phyloP scores from a whole-genome alignment of 2,113 vertebrate species.

The Axis porcinus region DNA sequence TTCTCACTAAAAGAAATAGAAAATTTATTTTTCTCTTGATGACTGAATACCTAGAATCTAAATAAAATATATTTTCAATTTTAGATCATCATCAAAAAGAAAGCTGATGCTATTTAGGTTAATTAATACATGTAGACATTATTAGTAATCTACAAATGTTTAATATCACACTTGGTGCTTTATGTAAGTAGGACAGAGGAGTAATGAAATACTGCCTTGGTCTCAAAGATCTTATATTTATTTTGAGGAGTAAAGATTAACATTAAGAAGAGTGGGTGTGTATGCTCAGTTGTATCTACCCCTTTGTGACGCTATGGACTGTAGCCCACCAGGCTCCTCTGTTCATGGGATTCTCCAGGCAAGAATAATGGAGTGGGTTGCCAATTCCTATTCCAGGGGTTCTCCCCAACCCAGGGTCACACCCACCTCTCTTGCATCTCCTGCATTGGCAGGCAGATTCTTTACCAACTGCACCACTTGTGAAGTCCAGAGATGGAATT shows the following conservation, averaged over 20 bases:
- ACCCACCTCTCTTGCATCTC: not conserved
- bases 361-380: not conserved
- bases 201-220: not conserved
- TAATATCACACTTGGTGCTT: not conserved
- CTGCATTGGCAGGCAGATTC: not conserved
- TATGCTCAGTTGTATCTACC: not conserved
- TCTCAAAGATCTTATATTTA: not conserved
- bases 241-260: not conserved
- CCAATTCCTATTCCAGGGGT: not conserved
- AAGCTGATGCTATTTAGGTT: not conserved
- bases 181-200: not conserved
- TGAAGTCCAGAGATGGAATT: not conserved
- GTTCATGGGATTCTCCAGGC: not conserved
- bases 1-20: not conserved
- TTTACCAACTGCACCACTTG: not conserved
- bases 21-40: not conserved
- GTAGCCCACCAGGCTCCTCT: not conserved
- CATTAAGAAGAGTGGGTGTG: not conserved
- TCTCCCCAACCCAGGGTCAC: not conserved
- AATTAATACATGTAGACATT: not conserved
- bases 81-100: not conserved
- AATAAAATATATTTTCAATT: not conserved
- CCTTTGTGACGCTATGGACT: not conserved
- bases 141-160: not conserved
- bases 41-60: not conserved